phyloP scores from a whole-genome alignment of 2,797 vertebrate species.

The Chlorospingus semifuscus region DNA sequence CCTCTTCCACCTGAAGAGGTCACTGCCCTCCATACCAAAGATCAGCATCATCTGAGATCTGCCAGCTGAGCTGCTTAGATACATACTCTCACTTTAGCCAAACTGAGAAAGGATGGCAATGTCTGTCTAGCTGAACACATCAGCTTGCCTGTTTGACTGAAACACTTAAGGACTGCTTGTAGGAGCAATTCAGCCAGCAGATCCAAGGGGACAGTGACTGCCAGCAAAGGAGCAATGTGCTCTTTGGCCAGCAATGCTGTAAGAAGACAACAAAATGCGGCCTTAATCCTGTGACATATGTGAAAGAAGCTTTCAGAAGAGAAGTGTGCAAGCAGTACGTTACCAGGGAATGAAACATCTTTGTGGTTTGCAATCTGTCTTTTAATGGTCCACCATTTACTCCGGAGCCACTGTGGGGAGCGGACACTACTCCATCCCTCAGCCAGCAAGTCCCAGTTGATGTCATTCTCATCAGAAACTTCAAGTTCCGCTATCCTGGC shows the following conservation, averaged over 20 bases:
- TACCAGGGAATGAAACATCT: conserved; percentile 93
- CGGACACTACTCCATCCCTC: conserved; percentile 98
- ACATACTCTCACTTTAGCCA: not conserved
- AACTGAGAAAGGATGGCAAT: not conserved
- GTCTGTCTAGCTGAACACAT: not conserved
- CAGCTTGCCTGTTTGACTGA: not conserved
- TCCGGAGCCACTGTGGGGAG: conserved; percentile 97
- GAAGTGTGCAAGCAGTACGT: conserved; percentile 13
- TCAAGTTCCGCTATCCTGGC: conserved; percentile 91
- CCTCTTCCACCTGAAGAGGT: not conserved
- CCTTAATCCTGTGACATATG: not conserved
- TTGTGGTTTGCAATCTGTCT: conserved; percentile 98
- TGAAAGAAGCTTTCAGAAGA: not conserved
- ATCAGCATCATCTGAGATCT: not conserved
- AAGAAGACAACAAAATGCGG: not conserved
- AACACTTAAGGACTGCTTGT: not conserved
- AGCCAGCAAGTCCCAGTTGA: conserved; percentile 94
- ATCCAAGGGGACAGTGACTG: not conserved
- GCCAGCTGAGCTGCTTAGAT: not conserved
- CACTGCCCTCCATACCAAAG: conserved; percentile 2
- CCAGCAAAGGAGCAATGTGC: not conserved
- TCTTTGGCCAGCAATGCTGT: not conserved
- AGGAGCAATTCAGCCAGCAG: conserved; percentile 11
- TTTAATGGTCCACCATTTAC: conserved; percentile 99
- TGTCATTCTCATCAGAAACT: conserved; percentile 93